Conservation (phyloP, 2,888 invertebrate species). For the Nomada goodeniana region DNA sequence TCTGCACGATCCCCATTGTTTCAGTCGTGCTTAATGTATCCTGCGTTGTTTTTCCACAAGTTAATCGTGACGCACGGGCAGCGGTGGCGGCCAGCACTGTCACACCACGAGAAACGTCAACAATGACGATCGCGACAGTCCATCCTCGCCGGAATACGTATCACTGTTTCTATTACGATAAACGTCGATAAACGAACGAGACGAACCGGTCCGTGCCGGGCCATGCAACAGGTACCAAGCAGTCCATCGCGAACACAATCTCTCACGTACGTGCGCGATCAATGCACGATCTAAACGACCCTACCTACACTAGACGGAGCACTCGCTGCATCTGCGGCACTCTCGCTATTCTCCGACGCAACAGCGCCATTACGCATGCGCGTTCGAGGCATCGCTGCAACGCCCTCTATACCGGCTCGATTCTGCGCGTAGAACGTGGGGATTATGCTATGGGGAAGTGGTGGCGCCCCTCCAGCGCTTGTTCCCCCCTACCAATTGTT, state of each 20-base stretch:
- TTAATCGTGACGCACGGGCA: conserved; percentile 37
- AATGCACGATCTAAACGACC: conserved; percentile 36
- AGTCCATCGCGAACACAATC: conserved; percentile 72
- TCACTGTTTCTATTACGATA: conserved; percentile 38
- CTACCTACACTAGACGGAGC: conserved; percentile 50
- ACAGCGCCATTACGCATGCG: conserved; percentile 51
- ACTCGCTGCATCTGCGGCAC: conserved; percentile 55
- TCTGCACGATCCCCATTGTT: conserved; percentile 80
- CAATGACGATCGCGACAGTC: conserved; percentile 49
- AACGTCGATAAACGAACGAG: conserved; percentile 25
- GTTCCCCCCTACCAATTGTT: no score
- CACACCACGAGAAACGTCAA: conserved; percentile 68
- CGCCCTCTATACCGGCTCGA: conserved; percentile 24
- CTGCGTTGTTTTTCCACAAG: conserved; percentile 21
- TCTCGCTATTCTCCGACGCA: conserved; percentile 14
- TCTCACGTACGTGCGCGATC: conserved; percentile 58
- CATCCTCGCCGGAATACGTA: conserved; percentile 35
- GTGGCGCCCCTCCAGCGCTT: no score
- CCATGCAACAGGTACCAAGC: conserved; percentile 78
- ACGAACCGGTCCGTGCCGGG: conserved; percentile 51
- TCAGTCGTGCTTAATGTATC: conserved; percentile 15
- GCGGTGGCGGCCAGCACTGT: conserved; percentile 57
- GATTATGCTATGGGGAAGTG: not conserved
- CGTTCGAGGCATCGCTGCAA: not conserved
- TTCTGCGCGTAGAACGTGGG: not conserved